Base-by-base conservation (phyloP, 2,797 vertebrate genomes). In the Austrolebias charrua region DNA sequence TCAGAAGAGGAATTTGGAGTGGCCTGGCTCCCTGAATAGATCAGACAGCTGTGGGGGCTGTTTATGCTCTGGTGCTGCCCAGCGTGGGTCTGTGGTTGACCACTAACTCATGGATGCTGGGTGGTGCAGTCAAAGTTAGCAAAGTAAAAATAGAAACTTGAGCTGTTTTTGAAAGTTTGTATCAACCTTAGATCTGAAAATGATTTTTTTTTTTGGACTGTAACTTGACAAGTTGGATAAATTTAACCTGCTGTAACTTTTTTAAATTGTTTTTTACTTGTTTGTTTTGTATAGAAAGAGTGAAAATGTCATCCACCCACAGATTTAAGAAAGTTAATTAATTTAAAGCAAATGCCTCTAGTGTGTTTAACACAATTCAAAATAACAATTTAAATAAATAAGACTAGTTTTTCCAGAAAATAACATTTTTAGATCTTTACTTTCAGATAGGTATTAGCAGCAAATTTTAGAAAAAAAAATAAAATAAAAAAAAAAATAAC, bases 1-100 rank as follows among this genome's bases (percentile, higher is more conserved):
- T 29, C 0, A 43, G 14, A 46, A 61, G 62, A 87, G 83, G 89
- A 88, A 90, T 89, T 86, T 82, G 80, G 84, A 89, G 83, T 81
- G 78, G 85, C 48, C 70, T 60, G 71, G 76, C 86, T 86, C 86
- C 86, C 81, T 78, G 90, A 92, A 92, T 92, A 92, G 89, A 90
- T 66, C 43, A 24, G 73, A 84, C 88, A 89, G 83, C 89, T 89
- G 90, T 82, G 76, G 66, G 63, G 66, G 73, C 44, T 58, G 74
- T 70, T 54, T 76, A 76, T 71, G 65, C 63, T 78, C 51, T 63
- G 73, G 79, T 13, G 78, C 60, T 79, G 73, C 78, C 57, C 62
- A 46, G 79, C 14, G 73, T 61, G 74, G 78, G 78, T 82, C 68
- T 74, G 55, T 71, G 82, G 71, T 88, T 86, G 76, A 66, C 15